Evolutionary conservation across 2,888 invertebrate species (phyloP).

Genomic region (Synergus umbraculus): DNA sequence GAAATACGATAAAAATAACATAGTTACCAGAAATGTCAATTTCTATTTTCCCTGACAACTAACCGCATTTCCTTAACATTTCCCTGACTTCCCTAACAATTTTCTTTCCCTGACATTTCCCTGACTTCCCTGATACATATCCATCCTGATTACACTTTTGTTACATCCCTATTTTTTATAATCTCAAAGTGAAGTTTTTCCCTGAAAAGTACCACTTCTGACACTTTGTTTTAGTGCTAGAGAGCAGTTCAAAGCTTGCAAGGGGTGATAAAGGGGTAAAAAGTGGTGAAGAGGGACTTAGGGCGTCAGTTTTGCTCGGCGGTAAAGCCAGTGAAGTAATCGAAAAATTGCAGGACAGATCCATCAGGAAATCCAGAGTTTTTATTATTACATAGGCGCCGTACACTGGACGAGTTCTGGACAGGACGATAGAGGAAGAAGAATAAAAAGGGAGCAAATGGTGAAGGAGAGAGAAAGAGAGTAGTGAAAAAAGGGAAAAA

Average conservation of each 20-base stretch:
- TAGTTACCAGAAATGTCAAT: no score
- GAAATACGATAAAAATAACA: no score
- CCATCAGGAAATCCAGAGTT: conserved; percentile 55
- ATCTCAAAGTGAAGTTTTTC: not conserved
- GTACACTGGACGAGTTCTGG: conserved; percentile 16
- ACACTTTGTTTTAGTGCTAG: not conserved
- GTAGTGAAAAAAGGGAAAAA: conserved; percentile 31
- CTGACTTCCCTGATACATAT: no score
- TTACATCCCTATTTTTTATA: not conserved
- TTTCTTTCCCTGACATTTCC: no score
- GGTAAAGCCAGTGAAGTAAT: conserved; percentile 47
- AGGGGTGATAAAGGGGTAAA: conserved; percentile 36
- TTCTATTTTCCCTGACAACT: no score
- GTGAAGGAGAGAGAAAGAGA: conserved; percentile 22
- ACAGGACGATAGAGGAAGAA: not conserved
- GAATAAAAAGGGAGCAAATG: conserved; percentile 53
- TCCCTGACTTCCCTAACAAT: no score
- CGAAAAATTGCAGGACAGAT: conserved; percentile 55
- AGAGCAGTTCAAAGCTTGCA: not conserved
- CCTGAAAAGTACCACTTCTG: not conserved
- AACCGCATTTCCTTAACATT: no score
- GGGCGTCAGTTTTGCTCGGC: conserved; percentile 15
- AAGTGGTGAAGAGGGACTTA: conserved; percentile 44
- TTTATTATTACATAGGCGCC: conserved; percentile 55
- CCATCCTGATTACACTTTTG: no score